A percentile compares a stretch with the other conserved stretches of the same genome.
These are phyloP conservation scores for Rutpela maculata DNA, from an alignment of 2,888 invertebrate species.

Conservation along the genomic window DNA sequence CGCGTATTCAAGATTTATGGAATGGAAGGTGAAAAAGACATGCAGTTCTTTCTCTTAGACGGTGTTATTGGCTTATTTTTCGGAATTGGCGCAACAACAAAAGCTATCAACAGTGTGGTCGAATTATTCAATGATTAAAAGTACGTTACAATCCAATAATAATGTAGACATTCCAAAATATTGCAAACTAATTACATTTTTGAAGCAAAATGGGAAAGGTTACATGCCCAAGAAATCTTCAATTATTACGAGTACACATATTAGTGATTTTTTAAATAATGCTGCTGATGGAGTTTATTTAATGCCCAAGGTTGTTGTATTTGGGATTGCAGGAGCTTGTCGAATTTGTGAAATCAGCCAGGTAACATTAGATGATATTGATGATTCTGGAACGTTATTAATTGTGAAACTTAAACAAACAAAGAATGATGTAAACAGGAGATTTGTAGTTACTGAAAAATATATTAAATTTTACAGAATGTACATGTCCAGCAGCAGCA, in stretches of 20 bases:
- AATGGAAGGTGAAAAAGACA: not conserved
- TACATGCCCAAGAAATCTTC: no score
- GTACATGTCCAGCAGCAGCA: no score
- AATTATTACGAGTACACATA: no score
- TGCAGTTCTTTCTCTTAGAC: conserved; percentile 21
- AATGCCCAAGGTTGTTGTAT: conserved; percentile 43
- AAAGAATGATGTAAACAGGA: no score
- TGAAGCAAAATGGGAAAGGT: no score
- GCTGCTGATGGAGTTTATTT: not conserved
- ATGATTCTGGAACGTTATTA: conserved; percentile 13
- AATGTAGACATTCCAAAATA: conserved; percentile 14
- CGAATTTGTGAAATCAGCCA: conserved; percentile 57
- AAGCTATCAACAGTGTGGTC: conserved; percentile 57
- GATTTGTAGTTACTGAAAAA: no score
- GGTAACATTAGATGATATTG: conserved; percentile 57
- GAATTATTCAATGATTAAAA: conserved; percentile 54
- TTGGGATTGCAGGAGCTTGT: conserved; percentile 54
- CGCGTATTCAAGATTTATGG: no score
- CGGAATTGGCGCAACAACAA: conserved; percentile 54
- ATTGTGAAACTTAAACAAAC: no score
- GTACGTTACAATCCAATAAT: conserved; percentile 45
- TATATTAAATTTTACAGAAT: no score
- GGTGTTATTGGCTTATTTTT: conserved; percentile 43
- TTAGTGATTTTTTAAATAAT: no score
- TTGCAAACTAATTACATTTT: no score